Base-by-base conservation (phyloP, 2,888 invertebrate genomes). In the Apotomis capreana region DNA sequence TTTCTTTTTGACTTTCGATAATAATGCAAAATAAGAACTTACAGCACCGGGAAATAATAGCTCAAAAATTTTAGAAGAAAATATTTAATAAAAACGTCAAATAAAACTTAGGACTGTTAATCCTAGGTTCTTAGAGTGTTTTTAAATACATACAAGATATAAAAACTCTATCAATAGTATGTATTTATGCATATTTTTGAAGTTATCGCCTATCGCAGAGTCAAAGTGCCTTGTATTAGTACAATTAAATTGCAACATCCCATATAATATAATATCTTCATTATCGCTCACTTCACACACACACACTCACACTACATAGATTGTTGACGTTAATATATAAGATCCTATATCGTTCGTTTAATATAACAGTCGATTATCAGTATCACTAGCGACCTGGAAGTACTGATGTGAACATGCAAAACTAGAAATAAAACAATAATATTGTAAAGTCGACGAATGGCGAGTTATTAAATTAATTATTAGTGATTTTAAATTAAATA, bases 341-440 rank as follows among this genome's bases (percentile, higher is more conserved):
- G 76, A 79, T 75, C 77, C 69, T 76, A 76, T 76, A 76, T 74
- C 74, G 68, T 62, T 60, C 76, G 73, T 72, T 76, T 78, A 79
- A 78, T 79, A 79, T 76, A 80, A 76, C 83, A 81, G 81, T 80
- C 75, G 78, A 76, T 76, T 74, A 78, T 77, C 49, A 75, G 72
- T 78, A 76, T 77, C 49, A 75, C 73, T 78, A 76, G 75, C 79
- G 75, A 77, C 74, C 78, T 76, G 74, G 70, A 75, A 76, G 75
- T 76, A 77, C 76, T 75, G 73, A 69, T 74, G 59, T 51, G 67
- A 52, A 62, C 52, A 73, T 67, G 64, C 60, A 40, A 49, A 62
- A 51, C 40, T 71, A 62, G 68, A 46, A 55, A 49, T 26, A 65
- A 65, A 36, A 5, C 12, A 10, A 36, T 58, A 58, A 5, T 40